Evolutionary conservation across 2,113 vertebrate genomes (phyloP).

Genomic region (Cichladusa arquata): DNA sequence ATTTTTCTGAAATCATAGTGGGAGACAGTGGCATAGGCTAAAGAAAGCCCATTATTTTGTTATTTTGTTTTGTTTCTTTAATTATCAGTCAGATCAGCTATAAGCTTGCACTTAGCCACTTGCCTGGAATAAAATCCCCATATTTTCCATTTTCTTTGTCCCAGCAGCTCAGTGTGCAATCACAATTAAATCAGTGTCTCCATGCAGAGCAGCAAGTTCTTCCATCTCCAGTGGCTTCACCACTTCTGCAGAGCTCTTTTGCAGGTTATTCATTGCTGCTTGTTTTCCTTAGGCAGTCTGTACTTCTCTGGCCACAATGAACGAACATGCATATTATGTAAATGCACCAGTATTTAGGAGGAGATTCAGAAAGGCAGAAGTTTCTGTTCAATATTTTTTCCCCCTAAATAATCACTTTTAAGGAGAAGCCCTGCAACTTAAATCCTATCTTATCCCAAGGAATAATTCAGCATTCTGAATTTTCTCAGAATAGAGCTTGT

Average conservation of each 20-base stretch:
- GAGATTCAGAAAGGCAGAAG: neutral
- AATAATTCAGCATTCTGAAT: neutral
- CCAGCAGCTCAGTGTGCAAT: neutral
- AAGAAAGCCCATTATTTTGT: neutral
- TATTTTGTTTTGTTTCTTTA: neutral
- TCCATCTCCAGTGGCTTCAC: neutral
- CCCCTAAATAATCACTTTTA: neutral
- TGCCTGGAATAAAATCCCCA: neutral
- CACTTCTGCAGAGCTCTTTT: neutral
- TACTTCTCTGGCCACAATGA: neutral
- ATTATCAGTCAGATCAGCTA: neutral
- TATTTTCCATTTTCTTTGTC: neutral
- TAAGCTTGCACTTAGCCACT: neutral
- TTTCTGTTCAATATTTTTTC: neutral
- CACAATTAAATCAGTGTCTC: neutral
- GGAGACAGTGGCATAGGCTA: neutral
- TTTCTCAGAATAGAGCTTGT: neutral
- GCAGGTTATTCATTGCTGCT: neutral
- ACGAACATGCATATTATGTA: neutral
- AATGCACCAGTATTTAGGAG: neutral
- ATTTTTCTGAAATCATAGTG: neutral
- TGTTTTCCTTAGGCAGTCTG: neutral
- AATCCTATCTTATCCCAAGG: neutral
- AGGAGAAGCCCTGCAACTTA: neutral
- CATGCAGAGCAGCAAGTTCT: neutral